These are phyloP conservation scores for Barypeithes pellucidus DNA, from an alignment of 2,888 invertebrate species.

Conservation along the genomic window DNA sequence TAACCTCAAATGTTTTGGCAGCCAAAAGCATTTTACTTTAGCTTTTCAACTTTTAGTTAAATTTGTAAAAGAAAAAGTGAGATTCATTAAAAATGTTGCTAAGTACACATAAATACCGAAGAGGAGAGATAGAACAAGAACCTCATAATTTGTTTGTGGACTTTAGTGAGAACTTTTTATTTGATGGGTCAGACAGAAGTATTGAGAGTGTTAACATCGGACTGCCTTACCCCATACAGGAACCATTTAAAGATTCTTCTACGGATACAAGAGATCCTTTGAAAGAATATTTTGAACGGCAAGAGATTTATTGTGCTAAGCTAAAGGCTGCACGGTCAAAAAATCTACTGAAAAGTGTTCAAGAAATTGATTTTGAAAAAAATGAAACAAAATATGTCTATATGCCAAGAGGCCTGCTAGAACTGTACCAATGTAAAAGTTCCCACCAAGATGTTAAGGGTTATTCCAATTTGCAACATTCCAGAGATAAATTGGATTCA, in stretches of 20 bases:
- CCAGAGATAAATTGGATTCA: constrained; percentile 56
- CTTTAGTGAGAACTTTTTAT: constrained; percentile 55
- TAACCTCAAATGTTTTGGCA: not conserved
- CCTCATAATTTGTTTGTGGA: constrained; percentile 55
- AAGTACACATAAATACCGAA: constrained; percentile 29
- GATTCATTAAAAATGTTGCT: constrained; percentile 25
- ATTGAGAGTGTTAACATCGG: constrained; percentile 43
- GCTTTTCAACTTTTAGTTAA: not conserved
- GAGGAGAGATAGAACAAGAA: constrained; percentile 27
- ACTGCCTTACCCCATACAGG: constrained; percentile 56
- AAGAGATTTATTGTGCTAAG: constrained; percentile 42
- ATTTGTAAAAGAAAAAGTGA: not conserved
- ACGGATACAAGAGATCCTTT: constrained; percentile 44
- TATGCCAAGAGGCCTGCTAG: constrained; percentile 55
- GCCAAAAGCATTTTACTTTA: not conserved
- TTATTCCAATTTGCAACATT: constrained; percentile 58
- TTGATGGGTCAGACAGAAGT: constrained; percentile 54
- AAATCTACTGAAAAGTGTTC: constrained; percentile 45
- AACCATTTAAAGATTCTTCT: constrained; percentile 46
- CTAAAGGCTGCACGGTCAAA: constrained; percentile 43
- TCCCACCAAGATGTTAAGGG: constrained; percentile 52
- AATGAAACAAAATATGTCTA: constrained; percentile 44
- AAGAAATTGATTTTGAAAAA: constrained; percentile 38
- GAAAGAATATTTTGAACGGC: constrained; percentile 44
- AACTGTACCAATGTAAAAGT: constrained; percentile 55